phyloP scores from a whole-genome alignment of 2,888 invertebrate species.

The Limnephilus marmoratus region DNA sequence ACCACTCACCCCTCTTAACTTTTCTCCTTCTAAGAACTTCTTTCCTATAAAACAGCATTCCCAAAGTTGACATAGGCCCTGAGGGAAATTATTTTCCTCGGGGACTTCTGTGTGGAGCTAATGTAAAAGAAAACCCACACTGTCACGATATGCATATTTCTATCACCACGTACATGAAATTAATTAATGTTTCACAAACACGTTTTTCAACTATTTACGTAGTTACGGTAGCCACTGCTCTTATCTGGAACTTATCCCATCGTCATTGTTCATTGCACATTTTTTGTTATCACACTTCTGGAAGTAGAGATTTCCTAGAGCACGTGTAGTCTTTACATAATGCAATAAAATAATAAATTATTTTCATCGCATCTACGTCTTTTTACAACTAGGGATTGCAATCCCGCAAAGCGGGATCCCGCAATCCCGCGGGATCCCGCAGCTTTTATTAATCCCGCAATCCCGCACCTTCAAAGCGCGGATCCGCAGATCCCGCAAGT shows the following conservation, averaged over 20 bases:
- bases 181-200: neutral
- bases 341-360: neutral
- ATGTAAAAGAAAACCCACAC: neutral
- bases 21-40: no score
- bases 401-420: no score
- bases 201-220: neutral
- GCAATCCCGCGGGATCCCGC: no score
- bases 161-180: neutral
- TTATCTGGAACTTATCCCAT: neutral
- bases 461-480: no score
- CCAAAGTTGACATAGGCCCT: no score
- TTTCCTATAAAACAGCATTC: no score
- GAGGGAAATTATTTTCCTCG: no score
- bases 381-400: no score
- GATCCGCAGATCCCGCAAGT: no score
- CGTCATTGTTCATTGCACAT: neutral
- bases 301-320: neutral
- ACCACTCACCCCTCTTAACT: no score
- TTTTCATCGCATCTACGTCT: neutral
- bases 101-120: no score
- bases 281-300: neutral
- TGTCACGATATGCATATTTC: neutral
- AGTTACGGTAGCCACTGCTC: neutral
- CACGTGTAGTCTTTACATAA: neutral
- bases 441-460: no score